Conservation (phyloP, 1,140 invertebrate species). For the Drosophila orosa region DNA sequence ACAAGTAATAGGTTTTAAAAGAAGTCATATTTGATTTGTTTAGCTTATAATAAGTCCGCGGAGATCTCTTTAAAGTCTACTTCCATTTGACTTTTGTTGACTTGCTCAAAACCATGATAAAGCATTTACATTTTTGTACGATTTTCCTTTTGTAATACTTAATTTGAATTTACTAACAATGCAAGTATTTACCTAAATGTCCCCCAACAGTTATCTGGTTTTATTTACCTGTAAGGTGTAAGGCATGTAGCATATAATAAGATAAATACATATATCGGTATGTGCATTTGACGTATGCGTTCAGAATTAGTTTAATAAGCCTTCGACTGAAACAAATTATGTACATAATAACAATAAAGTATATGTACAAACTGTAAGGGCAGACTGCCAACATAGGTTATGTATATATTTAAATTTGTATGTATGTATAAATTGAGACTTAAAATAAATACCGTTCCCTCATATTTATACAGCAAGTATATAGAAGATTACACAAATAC, state of each 20-base stretch:
- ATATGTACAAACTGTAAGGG: slow-evolving; percentile 46
- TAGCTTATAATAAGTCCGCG: background rate
- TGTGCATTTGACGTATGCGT: slow-evolving; percentile 49
- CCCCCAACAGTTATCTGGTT: slow-evolving; percentile 32
- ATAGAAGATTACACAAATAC: slow-evolving; percentile 17
- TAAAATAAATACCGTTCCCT: slow-evolving; percentile 48
- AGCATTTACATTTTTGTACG: background rate
- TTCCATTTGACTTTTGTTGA: slow-evolving; percentile 4
- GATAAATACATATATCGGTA: slow-evolving; percentile 32
- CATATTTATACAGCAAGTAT: slow-evolving; percentile 35
- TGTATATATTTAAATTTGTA: slow-evolving; percentile 52
- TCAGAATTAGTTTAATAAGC: slow-evolving; percentile 50
- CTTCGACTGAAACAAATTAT: slow-evolving; percentile 52
- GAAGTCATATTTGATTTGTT: background rate
- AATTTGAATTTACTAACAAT: background rate
- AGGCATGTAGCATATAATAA: slow-evolving; percentile 38
- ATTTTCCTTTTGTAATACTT: background rate
- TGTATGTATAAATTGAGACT: slow-evolving; percentile 51
- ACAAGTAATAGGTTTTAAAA: background rate
- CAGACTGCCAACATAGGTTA: slow-evolving; percentile 46
- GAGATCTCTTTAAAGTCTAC: slow-evolving; percentile 1
- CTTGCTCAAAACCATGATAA: slow-evolving; percentile 6
- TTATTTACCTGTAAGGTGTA: slow-evolving; percentile 35
- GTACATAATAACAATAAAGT: slow-evolving; percentile 47
- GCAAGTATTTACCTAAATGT: slow-evolving; percentile 17